Evolutionary conservation across 2,888 invertebrate genomes (phyloP).

Genomic region (Temnothorax ravouxi): DNA sequence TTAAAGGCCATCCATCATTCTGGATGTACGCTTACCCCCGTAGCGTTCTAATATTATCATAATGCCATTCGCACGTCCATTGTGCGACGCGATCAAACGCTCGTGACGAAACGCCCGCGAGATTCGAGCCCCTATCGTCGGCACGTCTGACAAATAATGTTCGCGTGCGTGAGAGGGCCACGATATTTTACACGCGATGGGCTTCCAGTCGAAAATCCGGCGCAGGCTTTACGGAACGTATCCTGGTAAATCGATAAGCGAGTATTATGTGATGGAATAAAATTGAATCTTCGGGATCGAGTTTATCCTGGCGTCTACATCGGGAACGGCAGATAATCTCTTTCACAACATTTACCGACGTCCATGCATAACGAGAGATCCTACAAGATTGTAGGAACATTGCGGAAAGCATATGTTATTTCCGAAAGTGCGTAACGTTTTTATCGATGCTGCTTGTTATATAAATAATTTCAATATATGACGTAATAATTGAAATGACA

Average conservation of each 20-base stretch:
- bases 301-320: slow-evolving; percentile 53
- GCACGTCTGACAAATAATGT: slow-evolving; percentile 73
- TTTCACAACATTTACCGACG: slow-evolving; percentile 55
- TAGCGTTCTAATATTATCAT: slow-evolving; percentile 79
- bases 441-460: neutral
- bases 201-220: slow-evolving; percentile 48
- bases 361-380: slow-evolving; percentile 26
- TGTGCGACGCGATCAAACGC: slow-evolving; percentile 73
- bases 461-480: neutral
- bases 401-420: slow-evolving; percentile 1
- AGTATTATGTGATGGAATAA: slow-evolving; percentile 56
- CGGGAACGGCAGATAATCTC: slow-evolving; percentile 48
- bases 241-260: slow-evolving; percentile 55
- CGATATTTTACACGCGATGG: slow-evolving; percentile 51
- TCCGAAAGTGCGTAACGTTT: neutral
- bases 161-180: slow-evolving; percentile 47
- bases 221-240: slow-evolving; percentile 47
- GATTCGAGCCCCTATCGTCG: slow-evolving; percentile 68
- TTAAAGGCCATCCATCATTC: slow-evolving; percentile 78
- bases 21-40: slow-evolving; percentile 56
- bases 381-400: neutral
- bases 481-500: neutral
- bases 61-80: slow-evolving; percentile 75
- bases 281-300: slow-evolving; percentile 56
- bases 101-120: slow-evolving; percentile 59